phyloP scores from a whole-genome alignment of 2,888 invertebrate species.

The Drosophila anomalipes region DNA sequence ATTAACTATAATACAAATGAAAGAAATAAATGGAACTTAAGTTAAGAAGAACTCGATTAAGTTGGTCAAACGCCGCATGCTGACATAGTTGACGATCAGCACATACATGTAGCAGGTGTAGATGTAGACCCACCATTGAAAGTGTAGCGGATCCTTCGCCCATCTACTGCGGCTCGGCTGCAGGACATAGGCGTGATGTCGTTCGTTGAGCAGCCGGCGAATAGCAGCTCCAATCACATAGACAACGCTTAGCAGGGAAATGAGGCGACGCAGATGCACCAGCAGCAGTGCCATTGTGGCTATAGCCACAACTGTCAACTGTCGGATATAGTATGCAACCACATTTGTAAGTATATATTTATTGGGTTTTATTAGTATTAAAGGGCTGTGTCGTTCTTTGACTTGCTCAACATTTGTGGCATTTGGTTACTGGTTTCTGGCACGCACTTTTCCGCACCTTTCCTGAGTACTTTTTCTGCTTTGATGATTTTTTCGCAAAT shows the following conservation, averaged over 20 bases:
- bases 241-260: conserved; percentile 83
- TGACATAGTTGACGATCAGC: conserved; percentile 82
- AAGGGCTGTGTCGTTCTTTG: conserved; percentile 1
- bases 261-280: conserved; percentile 84
- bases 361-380: background rate
- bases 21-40: conserved; percentile 31
- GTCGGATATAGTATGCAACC: conserved; percentile 2
- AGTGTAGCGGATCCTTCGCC: conserved; percentile 78
- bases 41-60: conserved; percentile 80
- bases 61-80: conserved; percentile 75
- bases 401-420: conserved; percentile 12
- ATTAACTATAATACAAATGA: background rate
- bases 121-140: conserved; percentile 84
- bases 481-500: conserved; percentile 7
- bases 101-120: conserved; percentile 83
- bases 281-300: conserved; percentile 81
- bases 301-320: conserved; percentile 21
- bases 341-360: conserved; percentile 1
- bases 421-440: conserved; percentile 9
- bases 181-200: conserved; percentile 74
- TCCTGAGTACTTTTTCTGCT: background rate
- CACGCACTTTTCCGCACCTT: conserved; percentile 42
- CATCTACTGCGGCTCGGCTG: conserved; percentile 68
- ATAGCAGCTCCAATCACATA: conserved; percentile 83
- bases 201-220: conserved; percentile 79